Conservation (phyloP, 2,113 vertebrate genomes). For the Agelaius tricolor region DNA sequence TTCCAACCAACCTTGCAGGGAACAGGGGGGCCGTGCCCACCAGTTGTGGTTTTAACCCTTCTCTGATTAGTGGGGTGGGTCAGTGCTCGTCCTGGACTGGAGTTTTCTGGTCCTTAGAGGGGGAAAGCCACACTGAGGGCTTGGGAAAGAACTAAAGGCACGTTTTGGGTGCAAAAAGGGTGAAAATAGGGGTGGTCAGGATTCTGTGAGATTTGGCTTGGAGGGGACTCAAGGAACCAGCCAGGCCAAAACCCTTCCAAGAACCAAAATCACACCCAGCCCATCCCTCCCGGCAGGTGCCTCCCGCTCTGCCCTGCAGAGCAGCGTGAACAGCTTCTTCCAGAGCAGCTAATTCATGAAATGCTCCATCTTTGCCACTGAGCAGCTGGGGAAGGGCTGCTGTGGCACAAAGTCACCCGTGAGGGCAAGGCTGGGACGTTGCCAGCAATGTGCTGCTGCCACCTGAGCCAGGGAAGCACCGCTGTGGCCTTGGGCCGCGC, state of each 20-base stretch:
- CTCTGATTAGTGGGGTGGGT: neutral
- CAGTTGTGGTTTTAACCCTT: conserved; percentile 50
- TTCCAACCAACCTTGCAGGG: conserved; percentile 48
- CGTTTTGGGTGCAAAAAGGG: neutral
- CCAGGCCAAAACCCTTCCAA: neutral
- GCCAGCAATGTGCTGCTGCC: neutral
- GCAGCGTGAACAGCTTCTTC: neutral
- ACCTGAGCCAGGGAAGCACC: neutral
- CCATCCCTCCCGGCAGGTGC: neutral
- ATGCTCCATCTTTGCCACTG: neutral
- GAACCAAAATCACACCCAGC: neutral
- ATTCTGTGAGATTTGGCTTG: fast-evolving
- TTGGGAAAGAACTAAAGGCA: neutral
- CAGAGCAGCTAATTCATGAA: neutral
- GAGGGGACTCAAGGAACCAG: neutral
- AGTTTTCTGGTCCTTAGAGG: neutral
- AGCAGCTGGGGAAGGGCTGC: neutral
- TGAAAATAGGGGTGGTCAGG: neutral
- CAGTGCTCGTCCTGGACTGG: neutral
- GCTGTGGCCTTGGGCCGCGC: fast-evolving
- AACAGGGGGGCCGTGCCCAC: conserved; percentile 15
- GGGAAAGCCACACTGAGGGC: neutral
- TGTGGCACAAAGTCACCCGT: neutral
- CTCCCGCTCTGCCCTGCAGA: neutral
- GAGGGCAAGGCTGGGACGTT: neutral